phyloP scores from a whole-genome alignment of 2,113 vertebrate species.

The Otocyon megalotis region DNA sequence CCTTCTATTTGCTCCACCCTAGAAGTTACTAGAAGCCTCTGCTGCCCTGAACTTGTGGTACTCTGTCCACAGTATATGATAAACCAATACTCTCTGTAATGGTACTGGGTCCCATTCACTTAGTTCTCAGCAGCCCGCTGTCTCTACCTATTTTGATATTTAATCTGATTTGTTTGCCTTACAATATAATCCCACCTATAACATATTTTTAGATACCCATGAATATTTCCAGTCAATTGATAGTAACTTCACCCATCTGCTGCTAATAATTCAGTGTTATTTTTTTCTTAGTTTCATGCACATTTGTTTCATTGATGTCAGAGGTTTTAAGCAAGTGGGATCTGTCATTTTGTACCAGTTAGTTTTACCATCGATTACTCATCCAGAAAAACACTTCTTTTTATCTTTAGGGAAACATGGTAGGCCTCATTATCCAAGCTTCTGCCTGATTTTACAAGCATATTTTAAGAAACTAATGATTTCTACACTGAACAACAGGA shows the following conservation, averaged over 20 bases:
- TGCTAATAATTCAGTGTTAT: not conserved
- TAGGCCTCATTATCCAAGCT: not conserved
- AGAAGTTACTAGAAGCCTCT: not conserved
- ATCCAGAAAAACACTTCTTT: not conserved
- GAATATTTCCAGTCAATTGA: not conserved
- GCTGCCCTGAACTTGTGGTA: not conserved
- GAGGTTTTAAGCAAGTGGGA: not conserved
- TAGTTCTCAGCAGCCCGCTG: not conserved
- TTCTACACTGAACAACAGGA: not conserved
- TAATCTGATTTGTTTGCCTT: not conserved
- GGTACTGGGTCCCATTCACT: not conserved
- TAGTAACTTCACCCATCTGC: not conserved
- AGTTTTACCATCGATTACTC: not conserved
- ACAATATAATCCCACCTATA: not conserved
- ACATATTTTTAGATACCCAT: not conserved
- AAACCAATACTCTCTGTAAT: not conserved
- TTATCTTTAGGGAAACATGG: not conserved
- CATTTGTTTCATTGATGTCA: not conserved
- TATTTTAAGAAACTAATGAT: slow-evolving; percentile 45
- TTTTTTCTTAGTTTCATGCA: not conserved
- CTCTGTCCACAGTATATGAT: not conserved
- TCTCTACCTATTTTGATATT: not conserved
- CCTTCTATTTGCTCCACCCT: not conserved
- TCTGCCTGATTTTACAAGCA: slow-evolving; percentile 32
- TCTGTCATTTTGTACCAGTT: not conserved